phyloP scores from a whole-genome alignment of 2,888 invertebrate species.

The Bombylius discolor region DNA sequence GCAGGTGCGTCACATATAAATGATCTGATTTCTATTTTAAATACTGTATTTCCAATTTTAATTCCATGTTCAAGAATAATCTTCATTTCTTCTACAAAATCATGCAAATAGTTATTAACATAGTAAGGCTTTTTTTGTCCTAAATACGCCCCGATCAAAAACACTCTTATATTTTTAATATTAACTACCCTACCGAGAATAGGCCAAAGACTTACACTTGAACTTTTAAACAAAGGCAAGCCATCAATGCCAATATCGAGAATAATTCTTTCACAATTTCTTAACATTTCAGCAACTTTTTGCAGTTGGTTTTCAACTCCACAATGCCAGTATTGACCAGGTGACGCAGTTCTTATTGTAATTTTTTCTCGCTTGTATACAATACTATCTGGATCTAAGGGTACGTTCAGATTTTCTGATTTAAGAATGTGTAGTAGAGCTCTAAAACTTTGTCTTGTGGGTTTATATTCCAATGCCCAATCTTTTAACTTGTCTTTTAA shows the following conservation, averaged over 20 bases:
- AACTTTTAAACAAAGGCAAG: conserved; percentile 4
- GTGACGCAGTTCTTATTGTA: conserved; percentile 1
- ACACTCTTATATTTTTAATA: not conserved
- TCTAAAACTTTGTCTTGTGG: not conserved
- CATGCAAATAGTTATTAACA: conserved; percentile 2
- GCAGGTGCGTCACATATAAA: conserved; percentile 7
- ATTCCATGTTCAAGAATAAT: not conserved
- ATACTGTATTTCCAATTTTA: not conserved
- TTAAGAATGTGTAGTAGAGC: not conserved
- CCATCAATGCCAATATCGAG: conserved; percentile 7
- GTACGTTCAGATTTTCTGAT: not conserved
- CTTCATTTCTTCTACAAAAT: conserved; percentile 5
- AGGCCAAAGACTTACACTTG: conserved; percentile 2
- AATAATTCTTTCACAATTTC: not conserved
- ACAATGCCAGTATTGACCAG: conserved; percentile 5
- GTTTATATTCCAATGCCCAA: not conserved
- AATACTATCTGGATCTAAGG: not conserved
- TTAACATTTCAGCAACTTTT: not conserved
- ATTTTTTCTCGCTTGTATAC: not conserved
- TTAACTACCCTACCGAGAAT: conserved; percentile 1
- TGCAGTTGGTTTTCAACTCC: not conserved
- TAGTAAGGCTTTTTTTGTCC: conserved; percentile 4
- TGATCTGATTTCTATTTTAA: conserved; percentile 1
- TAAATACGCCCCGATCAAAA: conserved; percentile 3
- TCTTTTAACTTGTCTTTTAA: not conserved